A percentile compares a stretch with the other conserved stretches of the same genome.
Conservation (phyloP, 2,888 invertebrate genomes). For the Drosophila melanosoma region DNA sequence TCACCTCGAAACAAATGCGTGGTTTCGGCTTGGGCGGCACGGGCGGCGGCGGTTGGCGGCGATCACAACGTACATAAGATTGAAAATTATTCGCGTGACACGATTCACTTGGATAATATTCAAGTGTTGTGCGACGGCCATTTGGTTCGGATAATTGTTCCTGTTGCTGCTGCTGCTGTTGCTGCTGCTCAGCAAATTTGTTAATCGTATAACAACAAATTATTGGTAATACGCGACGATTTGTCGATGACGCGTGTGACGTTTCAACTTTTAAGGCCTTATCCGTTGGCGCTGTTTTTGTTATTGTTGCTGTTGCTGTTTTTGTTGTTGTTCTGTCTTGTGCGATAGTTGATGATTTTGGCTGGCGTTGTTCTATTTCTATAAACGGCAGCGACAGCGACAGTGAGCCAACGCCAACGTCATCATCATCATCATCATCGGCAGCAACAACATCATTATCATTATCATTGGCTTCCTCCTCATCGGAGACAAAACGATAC, state of each 20-base stretch:
- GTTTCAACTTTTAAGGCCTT: conserved; percentile 58
- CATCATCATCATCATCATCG: conserved; percentile 63
- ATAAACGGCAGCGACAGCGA: conserved; percentile 64
- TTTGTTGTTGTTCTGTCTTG: conserved; percentile 49
- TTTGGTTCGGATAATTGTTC: conserved; percentile 6
- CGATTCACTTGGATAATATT: conserved; percentile 27
- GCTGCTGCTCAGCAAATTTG: conserved; percentile 48
- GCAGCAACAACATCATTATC: conserved; percentile 36
- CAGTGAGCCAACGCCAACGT: conserved; percentile 62
- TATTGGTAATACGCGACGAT: conserved; percentile 75
- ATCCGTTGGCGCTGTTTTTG: conserved; percentile 46
- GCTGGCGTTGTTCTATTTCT: conserved; percentile 77
- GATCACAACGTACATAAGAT: conserved; percentile 39
- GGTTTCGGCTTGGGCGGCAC: conserved; percentile 65
- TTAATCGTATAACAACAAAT: conserved; percentile 83
- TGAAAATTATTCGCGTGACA: conserved; percentile 37
- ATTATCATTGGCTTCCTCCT: conserved; percentile 69
- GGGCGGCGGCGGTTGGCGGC: conserved; percentile 60
- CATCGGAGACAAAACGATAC: conserved; percentile 83
- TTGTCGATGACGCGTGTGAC: conserved; percentile 64
- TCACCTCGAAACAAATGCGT: conserved; percentile 54
- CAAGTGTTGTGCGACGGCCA: conserved; percentile 4
- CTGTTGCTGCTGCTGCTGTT: conserved; percentile 27
- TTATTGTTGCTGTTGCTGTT: conserved; percentile 51
- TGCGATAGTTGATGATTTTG: conserved; percentile 64